phyloP scores from a whole-genome alignment of 2,113 vertebrate genomes.

The Lates calcarifer region DNA sequence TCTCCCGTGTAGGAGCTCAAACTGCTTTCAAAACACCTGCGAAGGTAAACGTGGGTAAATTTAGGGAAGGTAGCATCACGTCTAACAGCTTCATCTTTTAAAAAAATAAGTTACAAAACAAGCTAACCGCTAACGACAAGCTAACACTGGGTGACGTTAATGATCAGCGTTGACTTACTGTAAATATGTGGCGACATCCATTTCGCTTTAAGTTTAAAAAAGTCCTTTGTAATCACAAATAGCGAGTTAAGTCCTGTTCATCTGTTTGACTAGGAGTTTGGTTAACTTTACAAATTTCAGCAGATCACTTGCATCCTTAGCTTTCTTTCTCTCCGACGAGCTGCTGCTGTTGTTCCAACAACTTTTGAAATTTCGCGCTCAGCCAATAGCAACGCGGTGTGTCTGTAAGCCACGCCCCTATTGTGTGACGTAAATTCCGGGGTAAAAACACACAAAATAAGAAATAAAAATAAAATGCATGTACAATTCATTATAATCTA shows the following conservation, averaged over 20 bases:
- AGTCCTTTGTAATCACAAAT: no score
- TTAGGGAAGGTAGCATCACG: background rate
- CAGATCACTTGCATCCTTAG: background rate
- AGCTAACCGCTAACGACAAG: conserved; percentile 19
- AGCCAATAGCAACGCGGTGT: conserved; percentile 53
- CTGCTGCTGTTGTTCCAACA: rapidly evolving
- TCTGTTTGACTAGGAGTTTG: background rate
- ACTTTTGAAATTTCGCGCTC: conserved; percentile 70
- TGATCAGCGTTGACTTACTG: conserved; percentile 64
- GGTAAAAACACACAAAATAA: background rate
- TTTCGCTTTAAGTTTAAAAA: background rate
- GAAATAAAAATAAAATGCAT: no score
- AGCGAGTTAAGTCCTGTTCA: no score
- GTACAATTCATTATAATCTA: no score
- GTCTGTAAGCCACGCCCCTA: background rate
- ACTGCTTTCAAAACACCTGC: conserved; percentile 87
- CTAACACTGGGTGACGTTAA: background rate
- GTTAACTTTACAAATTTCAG: background rate
- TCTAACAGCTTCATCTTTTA: background rate
- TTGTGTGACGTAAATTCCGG: rapidly evolving
- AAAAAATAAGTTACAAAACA: background rate
- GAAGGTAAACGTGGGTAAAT: background rate
- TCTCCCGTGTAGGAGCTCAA: conserved; percentile 85
- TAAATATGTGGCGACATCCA: conserved; percentile 73
- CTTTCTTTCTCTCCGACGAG: background rate